These are phyloP conservation scores for Sesamia nonagrioides DNA, from an alignment of 1,140 invertebrate species.

Conservation along the genomic window DNA sequence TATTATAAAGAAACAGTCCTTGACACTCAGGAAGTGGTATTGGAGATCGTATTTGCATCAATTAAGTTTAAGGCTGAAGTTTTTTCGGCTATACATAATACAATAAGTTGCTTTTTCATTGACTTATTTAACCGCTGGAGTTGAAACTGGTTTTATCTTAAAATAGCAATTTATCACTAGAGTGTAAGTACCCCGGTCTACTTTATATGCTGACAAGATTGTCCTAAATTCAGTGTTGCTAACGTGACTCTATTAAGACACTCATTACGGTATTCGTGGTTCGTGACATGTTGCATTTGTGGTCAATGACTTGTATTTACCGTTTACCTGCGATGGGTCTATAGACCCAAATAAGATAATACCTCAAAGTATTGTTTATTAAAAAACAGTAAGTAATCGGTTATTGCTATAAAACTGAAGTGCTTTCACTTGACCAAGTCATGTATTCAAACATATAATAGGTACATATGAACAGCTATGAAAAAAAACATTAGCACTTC, in stretches of 20 bases:
- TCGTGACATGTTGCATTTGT: conserved; percentile 66
- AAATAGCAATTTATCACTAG: conserved; percentile 22
- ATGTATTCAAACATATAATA: conserved; percentile 7
- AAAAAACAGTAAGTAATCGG: conserved; percentile 9
- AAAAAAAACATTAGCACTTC: not conserved
- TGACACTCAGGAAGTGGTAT: conserved; percentile 61
- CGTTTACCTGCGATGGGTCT: conserved; percentile 62
- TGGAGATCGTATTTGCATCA: conserved; percentile 48
- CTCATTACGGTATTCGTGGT: conserved; percentile 70
- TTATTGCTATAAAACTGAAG: not conserved
- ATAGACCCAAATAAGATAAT: no score
- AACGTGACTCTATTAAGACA: conserved; percentile 65
- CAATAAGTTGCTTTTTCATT: conserved; percentile 22
- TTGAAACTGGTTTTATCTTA: conserved; percentile 30
- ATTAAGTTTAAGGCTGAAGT: conserved; percentile 33
- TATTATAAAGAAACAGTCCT: conserved; percentile 53
- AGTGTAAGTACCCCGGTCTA: conserved; percentile 9
- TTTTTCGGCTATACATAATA: conserved; percentile 10
- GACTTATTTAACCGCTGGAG: conserved; percentile 27
- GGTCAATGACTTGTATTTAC: conserved; percentile 76
- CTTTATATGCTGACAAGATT: conserved; percentile 42
- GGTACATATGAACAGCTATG: conserved; percentile 1
- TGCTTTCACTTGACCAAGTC: conserved; percentile 3
- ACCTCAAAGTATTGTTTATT: conserved; percentile 57
- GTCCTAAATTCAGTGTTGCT: conserved; percentile 58